Conservation (phyloP, 2,888 invertebrate genomes). For the Meandrusa payeni region DNA sequence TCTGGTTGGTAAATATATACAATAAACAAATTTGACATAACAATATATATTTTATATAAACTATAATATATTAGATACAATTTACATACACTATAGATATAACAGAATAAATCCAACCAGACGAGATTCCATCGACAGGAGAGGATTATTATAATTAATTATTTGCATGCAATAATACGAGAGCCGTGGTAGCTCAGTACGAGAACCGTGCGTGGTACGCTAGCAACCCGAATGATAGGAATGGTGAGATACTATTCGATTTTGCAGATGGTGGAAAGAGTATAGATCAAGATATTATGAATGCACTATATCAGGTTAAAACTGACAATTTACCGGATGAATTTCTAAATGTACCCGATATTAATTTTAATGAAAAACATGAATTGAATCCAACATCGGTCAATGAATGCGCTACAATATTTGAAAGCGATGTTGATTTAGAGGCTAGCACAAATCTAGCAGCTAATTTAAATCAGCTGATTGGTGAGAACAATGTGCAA, state of each 20-base stretch:
- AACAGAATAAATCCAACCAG: no score
- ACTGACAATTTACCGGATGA: slow-evolving; percentile 57
- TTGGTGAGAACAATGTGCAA: slow-evolving; percentile 69
- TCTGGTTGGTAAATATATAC: no score
- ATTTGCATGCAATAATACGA: no score
- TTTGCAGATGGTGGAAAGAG: slow-evolving; percentile 49
- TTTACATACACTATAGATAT: no score
- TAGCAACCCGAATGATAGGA: no score
- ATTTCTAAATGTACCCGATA: slow-evolving; percentile 48
- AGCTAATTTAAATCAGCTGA: slow-evolving; percentile 69
- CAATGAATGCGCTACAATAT: slow-evolving; percentile 70
- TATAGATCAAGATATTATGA: slow-evolving; percentile 66
- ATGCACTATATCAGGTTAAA: slow-evolving; percentile 55
- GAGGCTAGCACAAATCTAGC: slow-evolving; percentile 70
- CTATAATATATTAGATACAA: no score
- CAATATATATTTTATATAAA: no score
- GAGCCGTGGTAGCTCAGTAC: no score
- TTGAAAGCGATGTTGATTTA: slow-evolving; percentile 71
- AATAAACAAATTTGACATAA: no score
- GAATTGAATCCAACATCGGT: slow-evolving; percentile 46
- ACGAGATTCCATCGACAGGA: no score
- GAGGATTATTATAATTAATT: no score
- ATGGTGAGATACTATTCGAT: slow-evolving; percentile 57
- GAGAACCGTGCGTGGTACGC: no score
- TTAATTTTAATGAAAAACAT: slow-evolving; percentile 34